phyloP scores from a whole-genome alignment of 2,797 vertebrate species.

The Melanotaenia parkinsoni region DNA sequence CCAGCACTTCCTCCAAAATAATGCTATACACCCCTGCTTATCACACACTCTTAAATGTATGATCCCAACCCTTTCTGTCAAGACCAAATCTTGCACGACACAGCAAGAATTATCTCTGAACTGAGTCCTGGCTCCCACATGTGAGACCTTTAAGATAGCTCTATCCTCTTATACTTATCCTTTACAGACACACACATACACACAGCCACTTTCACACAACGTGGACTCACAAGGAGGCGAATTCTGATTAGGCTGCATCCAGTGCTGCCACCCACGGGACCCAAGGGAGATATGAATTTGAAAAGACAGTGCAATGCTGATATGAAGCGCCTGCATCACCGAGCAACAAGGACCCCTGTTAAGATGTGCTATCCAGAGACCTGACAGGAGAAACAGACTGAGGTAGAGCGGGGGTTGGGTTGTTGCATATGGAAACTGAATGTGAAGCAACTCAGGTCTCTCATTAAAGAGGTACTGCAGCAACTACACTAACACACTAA shows the following conservation, averaged over 20 bases:
- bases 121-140: constrained; percentile 63
- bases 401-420: background rate
- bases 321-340: constrained; percentile 55
- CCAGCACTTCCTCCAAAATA: constrained; percentile 17
- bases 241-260: constrained; percentile 76
- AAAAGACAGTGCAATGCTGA: constrained; percentile 66
- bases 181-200: constrained; percentile 25
- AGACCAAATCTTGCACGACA: constrained; percentile 53
- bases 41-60: constrained; percentile 33
- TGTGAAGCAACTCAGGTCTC: constrained; percentile 45
- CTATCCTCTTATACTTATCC: constrained; percentile 75
- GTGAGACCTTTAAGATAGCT: constrained; percentile 73
- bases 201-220: constrained; percentile 19
- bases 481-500: constrained; percentile 7
- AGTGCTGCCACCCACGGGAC: constrained; percentile 72
- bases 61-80: constrained; percentile 55
- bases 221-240: constrained; percentile 54
- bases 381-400: constrained; percentile 38
- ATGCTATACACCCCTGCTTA: constrained; percentile 39
- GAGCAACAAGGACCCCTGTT: constrained; percentile 63
- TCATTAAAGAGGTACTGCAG: constrained; percentile 55
- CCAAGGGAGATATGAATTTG: constrained; percentile 71
- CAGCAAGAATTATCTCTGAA: constrained; percentile 71
- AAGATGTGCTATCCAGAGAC: constrained; percentile 59
- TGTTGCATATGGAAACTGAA: constrained; percentile 37